Percentiles rank a stretch among this genome's conserved stretches.
These are phyloP conservation scores for Dynastes maya DNA, from an alignment of 2,888 invertebrate genomes.

Conservation along the genomic window DNA sequence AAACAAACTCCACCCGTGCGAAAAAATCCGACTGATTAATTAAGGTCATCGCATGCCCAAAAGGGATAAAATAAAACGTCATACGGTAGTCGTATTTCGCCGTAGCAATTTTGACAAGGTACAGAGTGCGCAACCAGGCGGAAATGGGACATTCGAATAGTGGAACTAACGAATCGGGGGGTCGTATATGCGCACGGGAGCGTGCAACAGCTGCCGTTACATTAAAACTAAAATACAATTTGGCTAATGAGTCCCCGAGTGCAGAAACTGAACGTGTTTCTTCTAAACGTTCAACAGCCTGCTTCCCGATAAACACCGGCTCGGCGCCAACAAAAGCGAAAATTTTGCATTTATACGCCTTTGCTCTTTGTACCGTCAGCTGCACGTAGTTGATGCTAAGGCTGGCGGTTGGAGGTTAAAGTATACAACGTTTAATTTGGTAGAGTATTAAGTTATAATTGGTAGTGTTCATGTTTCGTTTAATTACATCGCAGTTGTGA, in stretches of 20 bases:
- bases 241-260: constrained; percentile 51
- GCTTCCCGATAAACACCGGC: neutral
- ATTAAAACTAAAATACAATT: constrained; percentile 56
- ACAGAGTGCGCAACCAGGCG: neutral
- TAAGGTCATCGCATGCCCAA: too few species aligned
- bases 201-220: constrained; percentile 53
- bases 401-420: too few species aligned
- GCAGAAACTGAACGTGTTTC: constrained; percentile 24
- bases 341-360: constrained; percentile 4
- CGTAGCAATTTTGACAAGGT: too few species aligned
- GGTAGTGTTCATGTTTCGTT: neutral
- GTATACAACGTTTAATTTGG: constrained; percentile 2
- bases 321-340: neutral
- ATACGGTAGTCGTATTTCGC: too few species aligned
- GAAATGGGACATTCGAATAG: neutral
- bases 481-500: neutral
- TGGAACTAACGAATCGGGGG: constrained; percentile 51
- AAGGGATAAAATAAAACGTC: too few species aligned
- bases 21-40: too few species aligned
- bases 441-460: neutral
- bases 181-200: constrained; percentile 4
- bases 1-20: too few species aligned
- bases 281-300: constrained; percentile 9
- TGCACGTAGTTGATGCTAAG: neutral
- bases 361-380: constrained; percentile 3